Conservation (phyloP, 2,797 vertebrate genomes). For the Pteronotus mesoamericanus region DNA sequence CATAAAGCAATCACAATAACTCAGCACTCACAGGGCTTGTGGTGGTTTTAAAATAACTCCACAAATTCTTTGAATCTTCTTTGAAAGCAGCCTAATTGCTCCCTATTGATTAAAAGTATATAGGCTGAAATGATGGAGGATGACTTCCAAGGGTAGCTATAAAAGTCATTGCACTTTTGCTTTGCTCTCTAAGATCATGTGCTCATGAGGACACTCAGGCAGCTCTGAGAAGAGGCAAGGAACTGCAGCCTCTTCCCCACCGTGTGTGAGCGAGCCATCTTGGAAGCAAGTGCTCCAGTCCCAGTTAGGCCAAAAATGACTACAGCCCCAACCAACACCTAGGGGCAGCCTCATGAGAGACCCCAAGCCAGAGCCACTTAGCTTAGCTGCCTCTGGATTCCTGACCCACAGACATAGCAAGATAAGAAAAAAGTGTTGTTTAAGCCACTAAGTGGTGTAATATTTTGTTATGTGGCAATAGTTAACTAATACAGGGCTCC, state of each 20-base stretch:
- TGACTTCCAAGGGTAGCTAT: background rate
- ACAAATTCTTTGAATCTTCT: conserved; percentile 20
- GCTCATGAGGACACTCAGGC: background rate
- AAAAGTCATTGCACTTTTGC: background rate
- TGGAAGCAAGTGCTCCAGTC: background rate
- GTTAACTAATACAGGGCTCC: background rate
- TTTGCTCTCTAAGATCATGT: background rate
- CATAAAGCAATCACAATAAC: background rate
- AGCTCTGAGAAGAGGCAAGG: background rate
- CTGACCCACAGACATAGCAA: background rate
- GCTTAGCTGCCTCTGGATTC: background rate
- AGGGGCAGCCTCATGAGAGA: background rate
- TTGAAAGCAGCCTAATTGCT: conserved; percentile 1
- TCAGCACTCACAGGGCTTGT: background rate
- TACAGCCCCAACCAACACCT: background rate
- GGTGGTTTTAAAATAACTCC: background rate
- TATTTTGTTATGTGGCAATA: background rate
- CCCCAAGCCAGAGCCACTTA: background rate
- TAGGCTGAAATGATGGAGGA: background rate
- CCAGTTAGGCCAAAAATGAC: background rate
- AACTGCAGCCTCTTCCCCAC: background rate
- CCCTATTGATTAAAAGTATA: background rate
- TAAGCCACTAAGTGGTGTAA: background rate
- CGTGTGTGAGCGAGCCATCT: too few relatives aligned
- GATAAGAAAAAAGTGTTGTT: background rate